phyloP scores from a whole-genome alignment of 2,113 vertebrate genomes.

The Elanoides forficatus region DNA sequence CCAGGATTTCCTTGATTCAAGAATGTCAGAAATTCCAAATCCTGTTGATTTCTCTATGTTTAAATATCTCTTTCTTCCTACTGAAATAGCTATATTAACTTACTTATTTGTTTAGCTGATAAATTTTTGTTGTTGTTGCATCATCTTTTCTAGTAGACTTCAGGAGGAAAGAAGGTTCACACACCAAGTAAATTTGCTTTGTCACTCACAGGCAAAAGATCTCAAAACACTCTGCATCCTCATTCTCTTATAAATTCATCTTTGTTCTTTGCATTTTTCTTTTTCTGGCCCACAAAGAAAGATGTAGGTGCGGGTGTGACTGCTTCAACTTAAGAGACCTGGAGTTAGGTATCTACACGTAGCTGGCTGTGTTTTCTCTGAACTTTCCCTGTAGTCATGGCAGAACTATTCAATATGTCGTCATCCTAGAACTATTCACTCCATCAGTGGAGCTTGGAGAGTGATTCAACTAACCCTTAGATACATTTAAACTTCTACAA shows the following conservation, averaged over 20 bases:
- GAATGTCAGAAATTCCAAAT: neutral
- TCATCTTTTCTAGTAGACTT: neutral
- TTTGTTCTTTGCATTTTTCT: neutral
- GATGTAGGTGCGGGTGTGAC: neutral
- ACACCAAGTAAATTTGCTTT: neutral
- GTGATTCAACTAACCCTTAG: neutral
- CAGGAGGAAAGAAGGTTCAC: neutral
- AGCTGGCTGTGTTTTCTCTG: neutral
- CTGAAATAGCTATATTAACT: no score
- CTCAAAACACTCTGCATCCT: neutral
- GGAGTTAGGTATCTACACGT: neutral
- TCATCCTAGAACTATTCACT: neutral
- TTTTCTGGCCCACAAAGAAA: neutral
- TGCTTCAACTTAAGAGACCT: neutral
- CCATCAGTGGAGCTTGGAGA: neutral
- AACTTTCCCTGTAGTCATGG: neutral
- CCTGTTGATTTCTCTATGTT: neutral
- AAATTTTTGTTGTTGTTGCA: neutral
- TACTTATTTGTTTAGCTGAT: no score
- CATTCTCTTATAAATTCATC: neutral
- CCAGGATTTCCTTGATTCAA: neutral
- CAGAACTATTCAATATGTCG: neutral
- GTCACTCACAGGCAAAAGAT: neutral
- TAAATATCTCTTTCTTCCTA: neutral
- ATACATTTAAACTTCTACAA: neutral